Conservation (phyloP, 2,888 invertebrate species). For the Seira musarum region DNA sequence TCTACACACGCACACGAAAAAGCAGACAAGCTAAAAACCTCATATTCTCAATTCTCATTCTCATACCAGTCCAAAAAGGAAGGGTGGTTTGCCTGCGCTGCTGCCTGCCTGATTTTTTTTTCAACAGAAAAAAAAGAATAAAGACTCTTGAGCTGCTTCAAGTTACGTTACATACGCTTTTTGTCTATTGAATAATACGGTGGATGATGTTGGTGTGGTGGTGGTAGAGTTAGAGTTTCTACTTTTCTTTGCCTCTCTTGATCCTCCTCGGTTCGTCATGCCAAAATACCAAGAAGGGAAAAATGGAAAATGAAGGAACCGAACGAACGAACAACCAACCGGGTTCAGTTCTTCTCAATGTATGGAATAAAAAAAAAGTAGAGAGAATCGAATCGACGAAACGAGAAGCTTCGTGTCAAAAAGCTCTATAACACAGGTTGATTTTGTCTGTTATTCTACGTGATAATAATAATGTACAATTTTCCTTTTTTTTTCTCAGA, state of each 20-base stretch:
- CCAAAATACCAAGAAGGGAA: constrained; percentile 48
- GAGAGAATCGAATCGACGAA: constrained; percentile 5
- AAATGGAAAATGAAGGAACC: constrained; percentile 13
- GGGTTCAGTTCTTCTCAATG: constrained; percentile 21
- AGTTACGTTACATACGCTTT: constrained; percentile 2
- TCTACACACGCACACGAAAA: constrained; percentile 16
- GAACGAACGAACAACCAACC: constrained; percentile 38
- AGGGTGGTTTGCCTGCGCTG: constrained; percentile 19
- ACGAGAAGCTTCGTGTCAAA: constrained; percentile 39
- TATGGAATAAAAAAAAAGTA: constrained; percentile 41
- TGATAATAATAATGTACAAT: constrained; percentile 16
- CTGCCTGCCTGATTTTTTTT: constrained; percentile 9
- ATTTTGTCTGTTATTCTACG: constrained; percentile 11
- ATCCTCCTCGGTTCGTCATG: constrained; percentile 18
- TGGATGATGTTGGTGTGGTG: neutral
- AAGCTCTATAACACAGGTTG: constrained; percentile 14
- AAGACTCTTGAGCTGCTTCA: constrained; percentile 16
- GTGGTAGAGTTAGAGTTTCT: constrained; percentile 11
- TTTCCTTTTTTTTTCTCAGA: neutral
- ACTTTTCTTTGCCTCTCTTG: constrained; percentile 16
- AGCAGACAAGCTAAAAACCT: constrained; percentile 11
- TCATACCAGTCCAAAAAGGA: constrained; percentile 14
- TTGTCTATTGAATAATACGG: constrained; percentile 8
- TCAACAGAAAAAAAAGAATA: neutral
- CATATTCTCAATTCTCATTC: too few species aligned